Evolutionary conservation across 2,888 invertebrate genomes (phyloP).

Genomic region (Chromoteleia sp.): DNA sequence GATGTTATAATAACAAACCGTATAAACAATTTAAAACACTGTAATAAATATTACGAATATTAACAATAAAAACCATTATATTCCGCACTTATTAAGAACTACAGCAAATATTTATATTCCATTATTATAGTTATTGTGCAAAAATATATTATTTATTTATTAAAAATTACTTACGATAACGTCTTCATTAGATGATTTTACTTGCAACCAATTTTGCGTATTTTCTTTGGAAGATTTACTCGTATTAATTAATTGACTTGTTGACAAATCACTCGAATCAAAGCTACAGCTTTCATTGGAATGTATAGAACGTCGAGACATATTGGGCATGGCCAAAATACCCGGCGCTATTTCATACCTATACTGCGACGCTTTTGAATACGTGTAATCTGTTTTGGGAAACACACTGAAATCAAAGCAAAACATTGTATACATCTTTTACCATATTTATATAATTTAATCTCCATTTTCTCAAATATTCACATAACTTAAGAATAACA

Average conservation of each 20-base stretch:
- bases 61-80: too few relatives aligned
- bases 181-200: slow-evolving; percentile 16
- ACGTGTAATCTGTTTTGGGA: slow-evolving; percentile 96
- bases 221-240: slow-evolving; percentile 50
- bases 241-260: slow-evolving; percentile 72
- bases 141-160: too few relatives aligned
- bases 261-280: slow-evolving; percentile 71
- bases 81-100: too few relatives aligned
- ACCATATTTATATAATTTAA: too few relatives aligned
- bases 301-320: slow-evolving; percentile 90
- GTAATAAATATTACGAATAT: too few relatives aligned
- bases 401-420: slow-evolving; percentile 88
- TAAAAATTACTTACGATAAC: slow-evolving; percentile 38
- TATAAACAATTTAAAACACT: too few relatives aligned
- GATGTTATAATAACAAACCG: too few relatives aligned
- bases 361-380: slow-evolving; percentile 92
- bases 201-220: slow-evolving; percentile 35
- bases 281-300: slow-evolving; percentile 75
- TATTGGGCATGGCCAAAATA: slow-evolving; percentile 93
- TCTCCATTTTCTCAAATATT: too few relatives aligned
- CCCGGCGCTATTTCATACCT: slow-evolving; percentile 92
- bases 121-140: too few relatives aligned
- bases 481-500: neutral
- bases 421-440: slow-evolving; percentile 20
- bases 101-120: too few relatives aligned